These are phyloP conservation scores for Sebastes taczanowskii DNA, from an alignment of 2,797 vertebrate genomes.

Conservation along the genomic window DNA sequence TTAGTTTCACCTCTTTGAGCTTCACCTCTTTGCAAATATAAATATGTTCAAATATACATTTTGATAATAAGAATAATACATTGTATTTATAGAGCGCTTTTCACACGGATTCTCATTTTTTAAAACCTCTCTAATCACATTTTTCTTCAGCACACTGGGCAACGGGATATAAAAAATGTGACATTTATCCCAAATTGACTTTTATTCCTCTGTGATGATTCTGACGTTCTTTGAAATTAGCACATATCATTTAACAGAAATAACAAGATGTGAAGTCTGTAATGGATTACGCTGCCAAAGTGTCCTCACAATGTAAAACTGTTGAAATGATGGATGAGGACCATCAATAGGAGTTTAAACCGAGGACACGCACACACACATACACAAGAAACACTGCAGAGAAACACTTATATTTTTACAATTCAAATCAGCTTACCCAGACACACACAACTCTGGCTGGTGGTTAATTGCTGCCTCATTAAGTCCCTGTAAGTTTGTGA, in stretches of 20 bases:
- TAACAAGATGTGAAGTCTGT: conserved; percentile 18
- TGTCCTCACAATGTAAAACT: conserved; percentile 12
- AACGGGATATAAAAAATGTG: neutral
- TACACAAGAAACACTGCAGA: neutral
- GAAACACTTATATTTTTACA: neutral
- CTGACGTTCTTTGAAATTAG: conserved; percentile 10
- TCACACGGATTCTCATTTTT: neutral
- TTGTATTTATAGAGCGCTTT: no score
- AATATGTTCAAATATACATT: neutral
- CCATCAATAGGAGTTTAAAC: neutral
- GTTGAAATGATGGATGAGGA: conserved; percentile 42
- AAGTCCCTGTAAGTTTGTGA: conserved; percentile 38
- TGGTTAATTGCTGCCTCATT: conserved; percentile 58
- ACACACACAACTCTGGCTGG: conserved; percentile 11
- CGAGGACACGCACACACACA: neutral
- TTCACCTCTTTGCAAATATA: neutral
- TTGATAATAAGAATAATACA: neutral
- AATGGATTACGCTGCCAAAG: conserved; percentile 16
- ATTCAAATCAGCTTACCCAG: conserved; percentile 18
- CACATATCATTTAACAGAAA: conserved; percentile 11
- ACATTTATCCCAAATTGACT: neutral
- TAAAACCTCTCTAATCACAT: neutral
- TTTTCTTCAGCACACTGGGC: neutral
- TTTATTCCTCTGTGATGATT: neutral
- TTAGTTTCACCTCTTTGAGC: neutral